Conservation (phyloP, 2,888 invertebrate species). For the Andrena minutula region DNA sequence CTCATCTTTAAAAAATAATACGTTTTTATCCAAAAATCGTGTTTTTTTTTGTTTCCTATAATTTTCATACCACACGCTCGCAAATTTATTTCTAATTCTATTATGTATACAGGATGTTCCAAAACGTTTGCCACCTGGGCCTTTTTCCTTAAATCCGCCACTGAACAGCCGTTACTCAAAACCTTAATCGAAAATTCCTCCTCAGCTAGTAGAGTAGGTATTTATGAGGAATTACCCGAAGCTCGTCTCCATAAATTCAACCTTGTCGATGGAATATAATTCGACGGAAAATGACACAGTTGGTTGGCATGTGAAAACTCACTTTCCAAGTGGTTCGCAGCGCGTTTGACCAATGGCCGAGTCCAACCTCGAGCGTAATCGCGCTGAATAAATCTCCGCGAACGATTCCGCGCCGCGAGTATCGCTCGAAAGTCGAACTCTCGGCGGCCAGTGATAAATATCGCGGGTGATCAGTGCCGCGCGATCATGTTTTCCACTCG, state of each 20-base stretch:
- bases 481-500: conserved; percentile 40
- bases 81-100: too few relatives aligned
- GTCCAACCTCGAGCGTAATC: conserved; percentile 13
- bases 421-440: conserved; percentile 54
- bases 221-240: background rate
- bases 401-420: conserved; percentile 19
- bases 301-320: background rate
- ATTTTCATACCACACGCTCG: too few relatives aligned
- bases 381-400: conserved; percentile 42
- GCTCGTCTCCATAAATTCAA: background rate
- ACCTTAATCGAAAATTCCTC: background rate
- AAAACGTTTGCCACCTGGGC: too few relatives aligned
- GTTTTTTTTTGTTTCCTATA: too few relatives aligned
- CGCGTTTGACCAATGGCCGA: background rate
- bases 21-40: too few relatives aligned
- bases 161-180: too few relatives aligned
- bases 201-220: background rate
- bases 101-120: too few relatives aligned
- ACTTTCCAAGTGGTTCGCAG: background rate
- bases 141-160: too few relatives aligned
- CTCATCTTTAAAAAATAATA: too few relatives aligned
- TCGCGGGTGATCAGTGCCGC: conserved; percentile 26
- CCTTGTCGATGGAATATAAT: background rate
- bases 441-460: conserved; percentile 40
- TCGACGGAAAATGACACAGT: conserved; percentile 23